Conservation (phyloP, 2,113 vertebrate species). For the Python bivittatus region DNA sequence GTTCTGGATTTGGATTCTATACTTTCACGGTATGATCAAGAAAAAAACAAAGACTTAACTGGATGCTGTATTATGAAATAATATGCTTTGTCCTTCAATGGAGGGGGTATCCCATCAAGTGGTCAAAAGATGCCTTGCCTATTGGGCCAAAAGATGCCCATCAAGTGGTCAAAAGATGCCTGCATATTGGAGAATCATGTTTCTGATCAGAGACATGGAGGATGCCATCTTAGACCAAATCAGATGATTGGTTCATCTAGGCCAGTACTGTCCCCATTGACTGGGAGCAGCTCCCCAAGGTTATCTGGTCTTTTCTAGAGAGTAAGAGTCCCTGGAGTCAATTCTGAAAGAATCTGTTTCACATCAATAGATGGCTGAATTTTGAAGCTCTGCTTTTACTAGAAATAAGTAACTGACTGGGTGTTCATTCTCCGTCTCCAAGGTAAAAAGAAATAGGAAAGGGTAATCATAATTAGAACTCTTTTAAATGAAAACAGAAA, state of each 20-base stretch:
- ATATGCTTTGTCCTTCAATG: neutral
- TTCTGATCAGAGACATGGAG: neutral
- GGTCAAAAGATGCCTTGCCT: too few species aligned
- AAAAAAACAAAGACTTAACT: neutral
- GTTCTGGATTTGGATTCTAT: neutral
- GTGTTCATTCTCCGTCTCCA: neutral
- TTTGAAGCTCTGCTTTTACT: neutral
- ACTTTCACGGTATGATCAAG: neutral
- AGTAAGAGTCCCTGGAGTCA: neutral
- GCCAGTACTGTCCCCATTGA: neutral
- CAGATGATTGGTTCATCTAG: neutral
- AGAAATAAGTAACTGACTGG: neutral
- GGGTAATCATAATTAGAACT: conserved; percentile 53
- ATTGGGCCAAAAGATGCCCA: too few species aligned
- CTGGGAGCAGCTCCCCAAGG: neutral
- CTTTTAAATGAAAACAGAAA: conserved; percentile 39
- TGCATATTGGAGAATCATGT: neutral
- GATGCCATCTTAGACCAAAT: neutral
- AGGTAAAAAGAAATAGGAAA: conserved; percentile 47
- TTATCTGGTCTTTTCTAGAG: neutral
- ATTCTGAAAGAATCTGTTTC: neutral
- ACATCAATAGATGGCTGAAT: neutral
- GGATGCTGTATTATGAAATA: neutral
- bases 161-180: neutral
- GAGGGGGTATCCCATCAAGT: neutral